Base-by-base conservation (phyloP, 2,888 invertebrate species). In the Torymus aiolomorphi region DNA sequence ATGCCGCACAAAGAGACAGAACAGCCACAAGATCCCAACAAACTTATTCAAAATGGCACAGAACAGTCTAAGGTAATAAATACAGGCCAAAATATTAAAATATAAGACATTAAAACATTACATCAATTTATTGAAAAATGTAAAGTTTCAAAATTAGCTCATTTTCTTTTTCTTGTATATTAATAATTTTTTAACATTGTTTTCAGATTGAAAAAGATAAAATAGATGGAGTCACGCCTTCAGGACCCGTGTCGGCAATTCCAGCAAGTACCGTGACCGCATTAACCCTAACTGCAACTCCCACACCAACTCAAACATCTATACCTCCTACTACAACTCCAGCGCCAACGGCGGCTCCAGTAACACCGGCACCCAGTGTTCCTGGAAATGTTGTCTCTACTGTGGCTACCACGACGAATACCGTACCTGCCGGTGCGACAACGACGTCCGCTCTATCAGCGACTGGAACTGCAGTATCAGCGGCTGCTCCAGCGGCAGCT, bases 41-140 rank as follows among this genome's bases (percentile, higher is more conserved):
- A 82, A 54, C 72, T 82, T 54, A 72, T 80, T n/a, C 82, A 78
- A 70, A 82, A 82, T 80, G 82, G 82, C 61, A 82, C 70, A 14
- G 82, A 82, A 54, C 78, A 65, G 42, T 18, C 78, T 56, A 82
- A 82, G 67, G 82, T 78, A 66, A 70, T 73, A 42, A 42, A 42
- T 10, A 42, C 42, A 42, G 42, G 8, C 42, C 42, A 42, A 5
- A 5, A 42, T 42, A 42, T 61, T 49, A 18, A 12, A 56, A 31
- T 56, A 67, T 51, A 75, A n/a, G 67, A 72, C 1, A 49, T 59
- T 10, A 59, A 13, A 63, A 14, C 31, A 24, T 24, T 24, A 24
- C 24, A 31, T 3, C 3, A 31, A 31, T 31, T 3, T 31, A 31
- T 31, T 8, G 8, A 31, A 2, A 24, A 24, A 24, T 24, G 3